phyloP scores from a whole-genome alignment of 2,888 invertebrate genomes.

The Chymomyza caudatula region DNA sequence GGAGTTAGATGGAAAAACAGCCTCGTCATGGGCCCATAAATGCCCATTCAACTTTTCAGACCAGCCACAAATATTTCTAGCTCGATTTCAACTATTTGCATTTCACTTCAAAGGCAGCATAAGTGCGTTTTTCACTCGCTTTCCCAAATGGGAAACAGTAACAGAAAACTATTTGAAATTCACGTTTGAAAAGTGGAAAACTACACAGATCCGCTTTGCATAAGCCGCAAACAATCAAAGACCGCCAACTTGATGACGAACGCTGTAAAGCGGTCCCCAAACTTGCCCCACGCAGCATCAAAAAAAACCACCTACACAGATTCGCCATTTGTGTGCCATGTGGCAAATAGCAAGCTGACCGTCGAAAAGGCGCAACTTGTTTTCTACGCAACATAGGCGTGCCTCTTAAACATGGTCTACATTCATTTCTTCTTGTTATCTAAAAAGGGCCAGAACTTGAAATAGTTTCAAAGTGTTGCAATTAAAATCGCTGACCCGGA shows the following conservation, averaged over 20 bases:
- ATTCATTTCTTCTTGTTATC: background rate
- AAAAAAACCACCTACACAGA: constrained; percentile 36
- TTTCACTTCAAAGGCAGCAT: constrained; percentile 19
- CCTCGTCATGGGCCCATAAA: background rate
- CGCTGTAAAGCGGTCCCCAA: constrained; percentile 8
- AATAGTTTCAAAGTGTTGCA: background rate
- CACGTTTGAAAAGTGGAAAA: background rate
- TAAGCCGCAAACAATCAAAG: constrained; percentile 15
- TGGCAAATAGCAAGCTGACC: background rate
- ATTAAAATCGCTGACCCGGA: background rate
- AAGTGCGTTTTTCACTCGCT: constrained; percentile 21
- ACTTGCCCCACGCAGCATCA: constrained; percentile 18
- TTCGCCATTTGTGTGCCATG: constrained; percentile 29
- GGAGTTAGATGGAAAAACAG: background rate
- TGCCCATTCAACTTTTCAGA: constrained; percentile 31
- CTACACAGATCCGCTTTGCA: constrained; percentile 10
- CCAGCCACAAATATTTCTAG: constrained; percentile 13
- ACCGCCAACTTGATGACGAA: constrained; percentile 16
- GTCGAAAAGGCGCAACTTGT: background rate
- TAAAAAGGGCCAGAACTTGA: background rate
- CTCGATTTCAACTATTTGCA: constrained; percentile 20
- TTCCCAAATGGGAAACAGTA: background rate
- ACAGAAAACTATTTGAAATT: constrained; percentile 7
- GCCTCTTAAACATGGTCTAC: background rate
- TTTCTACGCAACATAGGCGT: background rate